A percentile compares a stretch with the other conserved stretches of the same genome.
These are phyloP conservation scores for Teleogryllus oceanicus DNA, from an alignment of 2,888 invertebrate species.

Conservation along the genomic window DNA sequence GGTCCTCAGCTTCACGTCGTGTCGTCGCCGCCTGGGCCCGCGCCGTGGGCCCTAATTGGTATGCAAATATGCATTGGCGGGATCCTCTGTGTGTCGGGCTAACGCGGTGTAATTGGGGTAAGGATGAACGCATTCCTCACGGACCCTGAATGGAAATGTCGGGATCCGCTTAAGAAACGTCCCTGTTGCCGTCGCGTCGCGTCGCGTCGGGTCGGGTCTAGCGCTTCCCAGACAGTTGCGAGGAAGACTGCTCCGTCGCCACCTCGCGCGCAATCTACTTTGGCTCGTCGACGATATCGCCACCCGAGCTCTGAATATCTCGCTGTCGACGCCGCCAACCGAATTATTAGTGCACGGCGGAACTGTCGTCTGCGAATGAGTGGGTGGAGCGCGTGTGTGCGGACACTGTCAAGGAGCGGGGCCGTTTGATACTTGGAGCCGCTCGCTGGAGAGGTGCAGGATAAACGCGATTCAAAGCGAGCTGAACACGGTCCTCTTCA, in stretches of 20 bases:
- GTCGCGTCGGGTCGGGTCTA: not conserved
- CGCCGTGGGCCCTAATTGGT: not conserved
- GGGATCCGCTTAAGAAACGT: not conserved
- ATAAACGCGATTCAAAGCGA: no score
- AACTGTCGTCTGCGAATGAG: no score
- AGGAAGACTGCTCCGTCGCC: not conserved
- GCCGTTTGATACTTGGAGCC: no score
- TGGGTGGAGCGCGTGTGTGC: no score
- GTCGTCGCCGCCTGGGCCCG: not conserved
- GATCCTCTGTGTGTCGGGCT: not conserved
- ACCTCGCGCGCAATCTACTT: no score
- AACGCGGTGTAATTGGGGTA: not conserved
- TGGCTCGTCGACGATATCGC: no score
- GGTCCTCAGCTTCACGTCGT: not conserved
- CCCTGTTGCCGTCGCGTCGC: not conserved
- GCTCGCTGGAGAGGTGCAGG: no score
- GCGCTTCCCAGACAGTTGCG: not conserved
- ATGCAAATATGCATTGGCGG: conserved; percentile 9
- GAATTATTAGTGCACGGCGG: no score
- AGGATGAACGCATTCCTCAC: not conserved
- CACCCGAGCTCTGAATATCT: no score
- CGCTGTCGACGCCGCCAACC: no score
- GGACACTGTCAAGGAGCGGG: no score
- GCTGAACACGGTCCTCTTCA: no score
- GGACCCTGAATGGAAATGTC: not conserved